Conservation (phyloP, 1,140 invertebrate species). For the Cecropterus lyciades region DNA sequence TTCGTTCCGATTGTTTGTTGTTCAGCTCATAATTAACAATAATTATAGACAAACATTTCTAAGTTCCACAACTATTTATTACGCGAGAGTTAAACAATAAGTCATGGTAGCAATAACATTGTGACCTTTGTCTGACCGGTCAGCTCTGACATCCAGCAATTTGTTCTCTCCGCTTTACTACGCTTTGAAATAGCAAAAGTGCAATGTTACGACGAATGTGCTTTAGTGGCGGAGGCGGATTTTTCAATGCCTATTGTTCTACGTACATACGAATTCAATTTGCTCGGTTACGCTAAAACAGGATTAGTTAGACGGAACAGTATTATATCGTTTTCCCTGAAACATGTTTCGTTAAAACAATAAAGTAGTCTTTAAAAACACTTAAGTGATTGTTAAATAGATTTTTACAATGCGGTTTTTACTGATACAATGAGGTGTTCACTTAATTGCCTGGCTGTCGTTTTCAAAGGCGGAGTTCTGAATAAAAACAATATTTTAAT, state of each 20-base stretch:
- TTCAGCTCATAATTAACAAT: too few species aligned
- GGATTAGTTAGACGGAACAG: too few species aligned
- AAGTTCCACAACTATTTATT: neutral
- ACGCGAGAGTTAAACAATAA: conserved; percentile 8
- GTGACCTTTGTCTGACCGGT: conserved; percentile 22
- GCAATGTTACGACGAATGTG: conserved; percentile 26
- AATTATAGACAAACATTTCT: neutral
- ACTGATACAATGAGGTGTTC: too few species aligned
- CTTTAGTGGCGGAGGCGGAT: conserved; percentile 12
- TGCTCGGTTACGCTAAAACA: neutral
- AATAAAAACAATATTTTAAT: too few species aligned
- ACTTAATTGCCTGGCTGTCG: too few species aligned
- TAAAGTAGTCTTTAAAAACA: too few species aligned
- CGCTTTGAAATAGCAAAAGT: conserved; percentile 31
- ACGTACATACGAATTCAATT: conserved; percentile 14
- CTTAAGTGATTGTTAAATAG: too few species aligned
- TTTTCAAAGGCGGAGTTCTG: too few species aligned
- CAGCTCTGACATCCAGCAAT: conserved; percentile 23
- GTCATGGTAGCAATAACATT: conserved; percentile 22
- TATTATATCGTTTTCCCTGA: too few species aligned
- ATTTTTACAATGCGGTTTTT: too few species aligned
- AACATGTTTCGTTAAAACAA: too few species aligned
- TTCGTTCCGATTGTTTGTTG: too few species aligned
- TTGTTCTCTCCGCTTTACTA: conserved; percentile 22
- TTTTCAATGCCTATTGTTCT: conserved; percentile 24